Evolutionary conservation across 2,797 vertebrate genomes (phyloP).

Genomic region (Lophius americanus): DNA sequence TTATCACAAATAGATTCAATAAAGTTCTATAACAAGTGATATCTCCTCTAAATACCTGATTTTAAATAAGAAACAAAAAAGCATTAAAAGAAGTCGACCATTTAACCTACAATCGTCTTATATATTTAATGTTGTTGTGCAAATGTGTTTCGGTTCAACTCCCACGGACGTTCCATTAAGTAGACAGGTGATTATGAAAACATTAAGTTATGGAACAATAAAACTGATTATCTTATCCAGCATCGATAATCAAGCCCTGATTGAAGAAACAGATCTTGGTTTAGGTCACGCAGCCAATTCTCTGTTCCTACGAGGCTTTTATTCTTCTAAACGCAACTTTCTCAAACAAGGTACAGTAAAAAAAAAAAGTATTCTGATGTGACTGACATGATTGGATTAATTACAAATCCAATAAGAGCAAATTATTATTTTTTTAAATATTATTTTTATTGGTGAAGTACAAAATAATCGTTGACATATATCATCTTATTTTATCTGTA

Average conservation of each 20-base stretch:
- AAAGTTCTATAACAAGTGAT: not conserved
- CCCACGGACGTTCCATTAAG: constrained; percentile 49
- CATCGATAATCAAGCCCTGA: constrained; percentile 36
- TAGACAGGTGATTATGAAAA: constrained; percentile 22
- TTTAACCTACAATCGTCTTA: constrained; percentile 20
- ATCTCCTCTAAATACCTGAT: constrained; percentile 7
- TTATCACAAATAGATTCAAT: too few relatives aligned
- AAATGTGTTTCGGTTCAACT: constrained; percentile 48
- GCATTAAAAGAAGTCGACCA: constrained; percentile 10
- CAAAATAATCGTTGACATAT: too few relatives aligned
- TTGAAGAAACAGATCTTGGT: constrained; percentile 35
- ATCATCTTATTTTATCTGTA: too few relatives aligned
- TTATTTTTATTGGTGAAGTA: too few relatives aligned
- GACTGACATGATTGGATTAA: too few relatives aligned
- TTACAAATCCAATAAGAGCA: too few relatives aligned
- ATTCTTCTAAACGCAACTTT: not conserved
- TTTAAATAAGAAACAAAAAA: constrained; percentile 8
- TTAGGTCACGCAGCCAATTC: constrained; percentile 9
- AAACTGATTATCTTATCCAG: constrained; percentile 5
- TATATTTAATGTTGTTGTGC: constrained; percentile 19
- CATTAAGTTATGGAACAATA: too few relatives aligned
- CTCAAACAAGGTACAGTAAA: too few relatives aligned
- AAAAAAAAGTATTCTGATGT: too few relatives aligned
- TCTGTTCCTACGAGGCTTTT: not conserved
- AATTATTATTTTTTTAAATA: too few relatives aligned